Evolutionary conservation across 1,140 invertebrate genomes (phyloP), one percentile per base, ranked within the genome.

Genomic region (Habropoda laboriosa): DNA sequence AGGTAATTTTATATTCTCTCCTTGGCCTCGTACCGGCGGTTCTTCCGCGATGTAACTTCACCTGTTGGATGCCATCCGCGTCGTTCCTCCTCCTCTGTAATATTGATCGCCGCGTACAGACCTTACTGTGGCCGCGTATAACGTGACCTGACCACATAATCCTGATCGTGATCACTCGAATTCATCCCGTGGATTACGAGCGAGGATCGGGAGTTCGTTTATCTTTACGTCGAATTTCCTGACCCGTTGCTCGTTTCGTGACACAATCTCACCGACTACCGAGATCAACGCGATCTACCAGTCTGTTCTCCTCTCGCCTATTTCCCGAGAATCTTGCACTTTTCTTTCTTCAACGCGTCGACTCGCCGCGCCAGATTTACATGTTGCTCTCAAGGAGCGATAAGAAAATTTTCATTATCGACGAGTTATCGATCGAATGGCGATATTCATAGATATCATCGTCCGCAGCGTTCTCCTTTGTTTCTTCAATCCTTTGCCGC

Each of bases 1-100:
- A 40, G 60, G 53, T 86, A 86, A 86, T 86, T 86, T 86, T 86
- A 78, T 83, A 86, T 86, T 86, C 80, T 86, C 72, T 71, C 77
- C 85, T 86, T 86, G 83, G 85, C 85, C 83, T 86, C 85, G 80
- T 86, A 72, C 51, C 51, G 32, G 18, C 61, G 38, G 79, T 80
- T 68, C 64, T 79, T 81, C 79, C 67, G 45, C 60, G 76, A 70
- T 55, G 51, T 82, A 80, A 76, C 85, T 86, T 86, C 84, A 86
- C 85, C 85, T 86, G 85, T 86, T 86, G 85, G 85, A 80, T 86
- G 53, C 32, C 61, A 73, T n/a, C 13, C 6, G 30, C 64, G 75
- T 51, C 51, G 76, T 81, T 42, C 55, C 64, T 73, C 38, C 63
- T 32, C 71, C 73, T n/a, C n/a, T n/a, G 80, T 76, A 70, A 83